Evolutionary conservation across 1,140 invertebrate genomes (phyloP).

Genomic region (Eumeta japonica): DNA sequence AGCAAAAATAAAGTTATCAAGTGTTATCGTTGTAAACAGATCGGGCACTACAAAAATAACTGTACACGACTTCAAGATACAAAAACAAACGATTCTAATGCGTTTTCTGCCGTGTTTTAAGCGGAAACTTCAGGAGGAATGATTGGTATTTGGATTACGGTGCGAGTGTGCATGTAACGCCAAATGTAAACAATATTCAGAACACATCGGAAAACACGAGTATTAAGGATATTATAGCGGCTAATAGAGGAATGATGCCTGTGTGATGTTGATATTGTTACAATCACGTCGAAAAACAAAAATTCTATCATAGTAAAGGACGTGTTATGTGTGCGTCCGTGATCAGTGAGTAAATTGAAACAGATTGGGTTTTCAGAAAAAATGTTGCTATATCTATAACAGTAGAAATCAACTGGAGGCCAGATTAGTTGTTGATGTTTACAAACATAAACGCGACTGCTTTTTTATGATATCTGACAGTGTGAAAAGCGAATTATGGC

Average conservation of each 20-base stretch:
- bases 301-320: too few species aligned
- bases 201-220: neutral
- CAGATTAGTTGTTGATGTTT: conserved; percentile 2
- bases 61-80: conserved; percentile 8
- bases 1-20: neutral
- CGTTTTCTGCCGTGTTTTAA: conserved; percentile 7
- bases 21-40: too few species aligned
- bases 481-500: conserved; percentile 5
- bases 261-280: conserved; percentile 1
- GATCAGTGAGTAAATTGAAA: neutral
- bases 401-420: conserved; percentile 1
- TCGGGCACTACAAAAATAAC: conserved; percentile 10
- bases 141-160: conserved; percentile 13
- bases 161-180: conserved; percentile 7
- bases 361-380: neutral
- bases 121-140: conserved; percentile 6
- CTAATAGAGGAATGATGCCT: neutral
- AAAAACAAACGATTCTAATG: conserved; percentile 4
- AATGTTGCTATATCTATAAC: too few species aligned
- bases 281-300: too few species aligned
- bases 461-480: conserved; percentile 1
- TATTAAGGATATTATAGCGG: conserved; percentile 6
- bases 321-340: conserved; percentile 2
- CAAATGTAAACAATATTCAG: neutral
- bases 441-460: conserved; percentile 2